Evolutionary conservation across 2,797 vertebrate genomes (phyloP).

Genomic region (Phoxinus dragarum): DNA sequence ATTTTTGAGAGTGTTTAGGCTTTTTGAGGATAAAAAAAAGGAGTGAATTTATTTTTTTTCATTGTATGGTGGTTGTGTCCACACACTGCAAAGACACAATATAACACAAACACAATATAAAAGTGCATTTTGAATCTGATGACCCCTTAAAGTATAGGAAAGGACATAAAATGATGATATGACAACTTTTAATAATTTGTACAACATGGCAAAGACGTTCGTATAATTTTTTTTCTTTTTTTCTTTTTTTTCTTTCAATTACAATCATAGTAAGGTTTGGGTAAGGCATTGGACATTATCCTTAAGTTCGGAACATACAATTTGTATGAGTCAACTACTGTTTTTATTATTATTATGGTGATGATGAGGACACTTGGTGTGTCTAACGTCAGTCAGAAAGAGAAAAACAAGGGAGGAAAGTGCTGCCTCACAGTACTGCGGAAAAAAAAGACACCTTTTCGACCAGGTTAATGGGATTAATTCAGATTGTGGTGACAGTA

Average conservation of each 20-base stretch:
- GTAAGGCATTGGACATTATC: background rate
- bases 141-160: background rate
- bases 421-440: background rate
- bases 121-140: too few species aligned
- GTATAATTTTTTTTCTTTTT: background rate
- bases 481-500: slow-evolving; percentile 24
- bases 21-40: too few species aligned
- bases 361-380: background rate
- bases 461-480: slow-evolving; percentile 42
- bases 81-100: too few species aligned
- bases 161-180: background rate
- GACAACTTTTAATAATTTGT: background rate
- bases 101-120: too few species aligned
- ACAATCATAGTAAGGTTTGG: background rate
- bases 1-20: too few species aligned
- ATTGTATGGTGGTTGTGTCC: too few species aligned
- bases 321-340: background rate
- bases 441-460: background rate
- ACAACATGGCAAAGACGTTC: background rate
- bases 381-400: background rate
- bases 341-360: background rate
- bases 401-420: background rate
- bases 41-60: too few species aligned
- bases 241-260: background rate
- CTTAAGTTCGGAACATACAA: background rate